These are phyloP conservation scores for Chanos chanos DNA, from an alignment of 2,797 vertebrate genomes.

Conservation along the genomic window DNA sequence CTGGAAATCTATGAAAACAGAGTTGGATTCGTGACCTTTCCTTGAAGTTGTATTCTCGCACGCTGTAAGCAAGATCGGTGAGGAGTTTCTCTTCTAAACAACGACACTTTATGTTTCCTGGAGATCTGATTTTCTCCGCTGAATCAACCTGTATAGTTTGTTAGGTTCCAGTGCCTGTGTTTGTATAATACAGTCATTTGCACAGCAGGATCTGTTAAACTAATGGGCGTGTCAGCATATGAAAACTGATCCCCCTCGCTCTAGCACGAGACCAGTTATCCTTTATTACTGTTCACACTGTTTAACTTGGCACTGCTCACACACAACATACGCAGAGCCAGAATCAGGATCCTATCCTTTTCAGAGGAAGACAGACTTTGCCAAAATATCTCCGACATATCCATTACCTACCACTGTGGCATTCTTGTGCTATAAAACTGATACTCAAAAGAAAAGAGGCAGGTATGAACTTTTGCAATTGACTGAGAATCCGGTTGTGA, in stretches of 20 bases:
- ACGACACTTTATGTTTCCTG: too few relatives aligned
- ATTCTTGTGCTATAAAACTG: background rate
- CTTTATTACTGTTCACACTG: conserved; percentile 14
- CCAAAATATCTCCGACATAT: background rate
- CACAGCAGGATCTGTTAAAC: conserved; percentile 48
- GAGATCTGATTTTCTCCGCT: too few relatives aligned
- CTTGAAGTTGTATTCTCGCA: too few relatives aligned
- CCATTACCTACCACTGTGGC: background rate
- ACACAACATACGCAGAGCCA: conserved; percentile 14
- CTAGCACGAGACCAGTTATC: conserved; percentile 18
- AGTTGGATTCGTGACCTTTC: too few relatives aligned
- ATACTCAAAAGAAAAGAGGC: too few relatives aligned
- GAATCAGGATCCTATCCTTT: too few relatives aligned
- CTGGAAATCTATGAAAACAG: too few relatives aligned
- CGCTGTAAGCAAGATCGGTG: too few relatives aligned
- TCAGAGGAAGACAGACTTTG: background rate
- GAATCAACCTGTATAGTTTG: too few relatives aligned
- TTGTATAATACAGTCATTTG: conserved; percentile 39
- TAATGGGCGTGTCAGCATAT: conserved; percentile 48
- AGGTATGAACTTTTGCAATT: too few relatives aligned
- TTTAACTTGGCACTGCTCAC: conserved; percentile 28
- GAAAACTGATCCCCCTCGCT: conserved; percentile 26
- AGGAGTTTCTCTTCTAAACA: too few relatives aligned
- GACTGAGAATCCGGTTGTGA: background rate
- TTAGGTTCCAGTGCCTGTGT: too few relatives aligned